Conservation (phyloP, 1,140 invertebrate species). For the Zaprionus africanus region DNA sequence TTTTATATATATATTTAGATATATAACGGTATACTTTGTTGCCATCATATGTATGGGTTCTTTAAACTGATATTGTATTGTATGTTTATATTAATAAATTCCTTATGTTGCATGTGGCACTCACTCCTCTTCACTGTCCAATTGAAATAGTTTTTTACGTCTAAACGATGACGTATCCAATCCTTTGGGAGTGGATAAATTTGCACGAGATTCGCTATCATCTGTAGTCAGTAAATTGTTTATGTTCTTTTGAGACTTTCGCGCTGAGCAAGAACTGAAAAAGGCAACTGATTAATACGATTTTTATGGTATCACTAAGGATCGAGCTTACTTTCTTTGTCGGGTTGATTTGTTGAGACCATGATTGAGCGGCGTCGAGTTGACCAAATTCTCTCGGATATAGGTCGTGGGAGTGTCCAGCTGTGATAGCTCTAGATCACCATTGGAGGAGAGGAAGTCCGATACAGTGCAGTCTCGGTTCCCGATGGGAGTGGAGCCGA, state of each 20-base stretch:
- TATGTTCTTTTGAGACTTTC: constrained; percentile 17
- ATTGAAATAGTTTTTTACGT: constrained; percentile 66
- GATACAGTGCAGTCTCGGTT: constrained; percentile 63
- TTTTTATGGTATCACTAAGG: background rate
- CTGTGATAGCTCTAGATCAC: constrained; percentile 61
- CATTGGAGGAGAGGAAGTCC: constrained; percentile 60
- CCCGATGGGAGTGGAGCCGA: constrained; percentile 68
- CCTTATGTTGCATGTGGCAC: constrained; percentile 40
- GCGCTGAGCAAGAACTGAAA: constrained; percentile 40
- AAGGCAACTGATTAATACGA: background rate
- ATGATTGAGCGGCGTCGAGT: constrained; percentile 75
- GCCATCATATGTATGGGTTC: constrained; percentile 61
- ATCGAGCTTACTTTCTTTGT: constrained; percentile 27
- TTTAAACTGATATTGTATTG: constrained; percentile 53
- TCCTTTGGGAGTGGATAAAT: constrained; percentile 54
- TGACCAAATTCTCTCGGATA: constrained; percentile 53
- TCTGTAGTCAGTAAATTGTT: constrained; percentile 31
- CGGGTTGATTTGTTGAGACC: constrained; percentile 48
- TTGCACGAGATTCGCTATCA: constrained; percentile 23
- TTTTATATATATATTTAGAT: constrained; percentile 27
- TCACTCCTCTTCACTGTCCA: constrained; percentile 65
- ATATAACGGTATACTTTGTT: constrained; percentile 74
- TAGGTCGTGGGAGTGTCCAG: constrained; percentile 51
- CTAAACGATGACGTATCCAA: constrained; percentile 70
- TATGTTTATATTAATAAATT: constrained; percentile 53